These are phyloP conservation scores for Lampris megalopsis DNA, from an alignment of 2,113 vertebrate species.

Conservation along the genomic window DNA sequence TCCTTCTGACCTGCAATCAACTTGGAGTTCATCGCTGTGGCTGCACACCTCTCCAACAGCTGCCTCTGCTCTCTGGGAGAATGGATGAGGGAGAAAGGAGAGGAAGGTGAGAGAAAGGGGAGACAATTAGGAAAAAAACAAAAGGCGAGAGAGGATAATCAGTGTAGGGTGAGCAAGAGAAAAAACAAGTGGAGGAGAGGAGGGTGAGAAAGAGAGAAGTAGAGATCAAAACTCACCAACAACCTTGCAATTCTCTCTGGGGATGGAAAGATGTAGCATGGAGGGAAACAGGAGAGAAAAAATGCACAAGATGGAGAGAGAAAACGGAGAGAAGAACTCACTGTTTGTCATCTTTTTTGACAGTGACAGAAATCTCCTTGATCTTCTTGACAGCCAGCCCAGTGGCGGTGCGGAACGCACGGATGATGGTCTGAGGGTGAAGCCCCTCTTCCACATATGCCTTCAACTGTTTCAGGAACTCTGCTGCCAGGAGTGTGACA, in stretches of 20 bases:
- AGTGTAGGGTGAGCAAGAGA: no score
- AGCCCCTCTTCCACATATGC: conserved; percentile 95
- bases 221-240: no score
- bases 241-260: no score
- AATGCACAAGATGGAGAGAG: not conserved
- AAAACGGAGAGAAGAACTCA: conserved; percentile 76
- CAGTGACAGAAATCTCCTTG: conserved; percentile 88
- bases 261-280: no score
- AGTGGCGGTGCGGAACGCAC: conserved; percentile 92
- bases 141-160: no score
- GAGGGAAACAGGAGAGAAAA: not conserved
- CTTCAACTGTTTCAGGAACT: conserved; percentile 97
- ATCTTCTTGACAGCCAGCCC: conserved; percentile 93
- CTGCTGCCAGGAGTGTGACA: conserved; percentile 93
- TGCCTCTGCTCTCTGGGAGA: conserved; percentile 88
- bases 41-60: conserved; percentile 92
- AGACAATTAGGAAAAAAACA: no score
- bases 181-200: no score
- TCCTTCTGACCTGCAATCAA: conserved; percentile 94
- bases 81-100: not conserved
- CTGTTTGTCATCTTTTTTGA: conserved; percentile 94
- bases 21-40: conserved; percentile 96
- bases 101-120: not conserved
- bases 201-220: not conserved
- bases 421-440: conserved; percentile 98